Base-by-base conservation (phyloP, 37 sponge, comb jelly and placozoan species). In the Beroe forskalii region DNA sequence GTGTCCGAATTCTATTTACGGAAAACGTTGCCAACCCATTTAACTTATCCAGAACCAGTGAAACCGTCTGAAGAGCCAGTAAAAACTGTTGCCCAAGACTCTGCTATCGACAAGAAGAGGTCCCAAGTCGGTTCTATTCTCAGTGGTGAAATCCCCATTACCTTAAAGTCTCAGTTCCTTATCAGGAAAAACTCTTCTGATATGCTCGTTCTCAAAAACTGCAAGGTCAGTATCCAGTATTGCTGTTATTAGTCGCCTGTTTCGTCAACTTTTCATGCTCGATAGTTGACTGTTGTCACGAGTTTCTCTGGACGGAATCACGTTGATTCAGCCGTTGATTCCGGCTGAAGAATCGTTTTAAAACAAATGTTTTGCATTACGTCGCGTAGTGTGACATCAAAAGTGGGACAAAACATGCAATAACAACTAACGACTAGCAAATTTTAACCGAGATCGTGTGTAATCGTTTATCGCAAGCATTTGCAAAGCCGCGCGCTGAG, bases 101-200 rank as follows among this genome's bases (percentile, higher is more conserved):
- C 86, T 0, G 86, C 86, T 8, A 80, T 80, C 43, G 86, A 80
- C 30, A 80, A 80, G 86, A 80, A 80, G 31, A 2, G 55, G 27
- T 32, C 44, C 0, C 86, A 80, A 48, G 86, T 97, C 38, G 89
- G 89, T 12, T 40, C 62, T 1, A 95, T 98, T 61, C 91, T 98
- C 60, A 67, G 90, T 38, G 99, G 99, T 48, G 94, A 93, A 39
- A 90, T 67, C n/a, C 96, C 95, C 17, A 92, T 98, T 14, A 67
- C 90, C 0, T 72, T 95, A 25, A 92, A 94, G 41, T 96, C 94
- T 31, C 95, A 98, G 91, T 98, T 98, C 89, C 95, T 98, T 42
- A 95, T 98, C 17, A 61, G 99, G 61, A 96, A 94, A 42, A 98
- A 96, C 86, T 94, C 94, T 89, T 93, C 93, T 25, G 96, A 98